These are phyloP conservation scores for Gila orcuttii DNA, from an alignment of 2,113 vertebrate species.

Conservation along the genomic window DNA sequence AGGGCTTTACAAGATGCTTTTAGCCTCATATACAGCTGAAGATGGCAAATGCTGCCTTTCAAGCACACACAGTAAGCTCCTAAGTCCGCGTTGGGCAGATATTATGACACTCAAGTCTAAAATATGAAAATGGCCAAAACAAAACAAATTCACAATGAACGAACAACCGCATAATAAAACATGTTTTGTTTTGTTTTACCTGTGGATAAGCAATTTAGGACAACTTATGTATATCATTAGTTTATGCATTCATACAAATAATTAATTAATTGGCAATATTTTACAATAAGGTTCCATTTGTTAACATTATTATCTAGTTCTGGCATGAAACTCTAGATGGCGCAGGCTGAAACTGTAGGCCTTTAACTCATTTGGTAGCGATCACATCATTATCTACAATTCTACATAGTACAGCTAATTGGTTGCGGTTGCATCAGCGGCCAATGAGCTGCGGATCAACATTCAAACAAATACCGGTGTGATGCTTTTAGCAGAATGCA, in stretches of 20 bases:
- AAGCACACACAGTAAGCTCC: neutral
- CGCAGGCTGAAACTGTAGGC: too few relatives aligned
- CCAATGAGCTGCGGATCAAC: too few relatives aligned
- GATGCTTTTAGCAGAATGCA: too few relatives aligned
- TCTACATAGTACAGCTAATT: too few relatives aligned
- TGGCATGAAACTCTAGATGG: too few relatives aligned
- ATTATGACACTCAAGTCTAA: neutral
- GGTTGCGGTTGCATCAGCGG: too few relatives aligned
- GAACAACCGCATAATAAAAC: neutral
- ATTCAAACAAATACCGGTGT: too few relatives aligned
- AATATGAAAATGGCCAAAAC: neutral
- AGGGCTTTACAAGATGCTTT: constrained; percentile 50
- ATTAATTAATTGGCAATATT: neutral
- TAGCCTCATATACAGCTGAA: constrained; percentile 47
- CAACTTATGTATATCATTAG: neutral
- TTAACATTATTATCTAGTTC: neutral
- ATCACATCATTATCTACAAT: too few relatives aligned
- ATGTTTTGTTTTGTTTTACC: neutral
- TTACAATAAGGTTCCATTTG: neutral
- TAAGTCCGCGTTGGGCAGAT: neutral
- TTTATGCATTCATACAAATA: neutral
- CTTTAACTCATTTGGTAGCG: too few relatives aligned
- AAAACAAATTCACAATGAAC: neutral
- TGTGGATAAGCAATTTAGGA: neutral
- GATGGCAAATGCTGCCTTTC: constrained; percentile 33